Conservation (phyloP, 1,140 invertebrate species). For the Metopolophium dirhodum region DNA sequence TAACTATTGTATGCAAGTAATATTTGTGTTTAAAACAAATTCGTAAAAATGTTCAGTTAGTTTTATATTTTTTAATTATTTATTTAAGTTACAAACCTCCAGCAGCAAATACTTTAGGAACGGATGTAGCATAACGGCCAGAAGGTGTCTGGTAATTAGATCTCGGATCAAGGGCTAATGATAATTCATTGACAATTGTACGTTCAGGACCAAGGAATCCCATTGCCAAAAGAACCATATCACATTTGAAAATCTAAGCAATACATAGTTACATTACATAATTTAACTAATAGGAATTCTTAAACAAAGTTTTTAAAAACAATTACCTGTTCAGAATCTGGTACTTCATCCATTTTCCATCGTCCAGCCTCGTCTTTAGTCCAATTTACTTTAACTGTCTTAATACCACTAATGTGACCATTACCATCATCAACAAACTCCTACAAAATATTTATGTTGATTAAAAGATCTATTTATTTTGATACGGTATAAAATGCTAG, state of each 20-base stretch:
- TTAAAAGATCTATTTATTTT: not conserved
- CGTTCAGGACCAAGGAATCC: slow-evolving; percentile 97
- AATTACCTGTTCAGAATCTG: slow-evolving; percentile 76
- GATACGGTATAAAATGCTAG: not conserved
- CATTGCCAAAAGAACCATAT: slow-evolving; percentile 96
- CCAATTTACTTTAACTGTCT: slow-evolving; percentile 92
- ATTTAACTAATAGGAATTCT: not conserved
- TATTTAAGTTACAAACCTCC: slow-evolving; percentile 74
- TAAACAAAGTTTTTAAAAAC: slow-evolving; percentile 48
- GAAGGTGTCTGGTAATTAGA: slow-evolving; percentile 89
- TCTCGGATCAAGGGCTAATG: slow-evolving; percentile 84
- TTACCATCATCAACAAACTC: slow-evolving; percentile 92
- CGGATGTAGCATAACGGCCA: slow-evolving; percentile 81
- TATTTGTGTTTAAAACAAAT: slow-evolving; percentile 7
- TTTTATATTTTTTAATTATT: not conserved
- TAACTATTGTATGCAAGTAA: not conserved
- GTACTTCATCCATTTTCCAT: slow-evolving; percentile 93
- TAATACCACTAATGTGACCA: slow-evolving; percentile 88
- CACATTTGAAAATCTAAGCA: slow-evolving; percentile 77
- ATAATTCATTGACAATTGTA: slow-evolving; percentile 83
- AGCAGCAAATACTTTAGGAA: slow-evolving; percentile 91
- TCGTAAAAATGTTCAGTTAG: not conserved
- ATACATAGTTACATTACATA: not conserved
- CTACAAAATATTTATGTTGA: slow-evolving; percentile 63
- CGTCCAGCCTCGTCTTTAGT: slow-evolving; percentile 87